Percentiles rank a stretch among this genome's conserved stretches.
These are phyloP conservation scores for Glyphotaelius pellucidus DNA, from an alignment of 2,888 invertebrate genomes.

Conservation along the genomic window DNA sequence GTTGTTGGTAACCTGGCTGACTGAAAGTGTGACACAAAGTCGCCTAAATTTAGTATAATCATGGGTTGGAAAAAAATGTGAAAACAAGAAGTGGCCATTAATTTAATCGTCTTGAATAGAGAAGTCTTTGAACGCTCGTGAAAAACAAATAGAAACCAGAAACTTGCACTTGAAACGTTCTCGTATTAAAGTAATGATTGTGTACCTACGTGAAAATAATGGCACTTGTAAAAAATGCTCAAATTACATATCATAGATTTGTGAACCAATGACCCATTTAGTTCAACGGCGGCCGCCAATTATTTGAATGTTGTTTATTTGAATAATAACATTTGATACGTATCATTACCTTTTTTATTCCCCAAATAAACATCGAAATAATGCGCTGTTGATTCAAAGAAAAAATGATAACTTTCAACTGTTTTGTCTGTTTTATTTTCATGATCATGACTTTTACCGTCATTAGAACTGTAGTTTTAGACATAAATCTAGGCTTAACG, in stretches of 20 bases:
- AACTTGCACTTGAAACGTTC: neutral
- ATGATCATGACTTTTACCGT: neutral
- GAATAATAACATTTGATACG: neutral
- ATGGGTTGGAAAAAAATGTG: neutral
- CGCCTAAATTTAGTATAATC: neutral
- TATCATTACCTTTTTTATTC: neutral
- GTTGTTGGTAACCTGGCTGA: neutral
- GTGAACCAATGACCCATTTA: neutral
- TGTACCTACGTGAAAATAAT: neutral
- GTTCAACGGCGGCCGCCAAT: neutral
- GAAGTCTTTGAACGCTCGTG: neutral
- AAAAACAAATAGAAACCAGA: neutral
- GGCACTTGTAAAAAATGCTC: neutral
- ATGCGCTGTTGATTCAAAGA: neutral
- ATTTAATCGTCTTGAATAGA: neutral
- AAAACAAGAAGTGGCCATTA: neutral
- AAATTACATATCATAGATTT: neutral
- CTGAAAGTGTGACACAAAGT: neutral
- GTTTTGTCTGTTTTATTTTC: neutral
- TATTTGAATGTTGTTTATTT: neutral
- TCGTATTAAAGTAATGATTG: neutral
- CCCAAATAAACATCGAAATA: neutral
- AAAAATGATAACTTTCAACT: neutral
- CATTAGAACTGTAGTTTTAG: neutral
- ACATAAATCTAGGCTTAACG: neutral